These are phyloP conservation scores for Stegana nigrithorax DNA, from an alignment of 2,888 invertebrate species.

Conservation along the genomic window DNA sequence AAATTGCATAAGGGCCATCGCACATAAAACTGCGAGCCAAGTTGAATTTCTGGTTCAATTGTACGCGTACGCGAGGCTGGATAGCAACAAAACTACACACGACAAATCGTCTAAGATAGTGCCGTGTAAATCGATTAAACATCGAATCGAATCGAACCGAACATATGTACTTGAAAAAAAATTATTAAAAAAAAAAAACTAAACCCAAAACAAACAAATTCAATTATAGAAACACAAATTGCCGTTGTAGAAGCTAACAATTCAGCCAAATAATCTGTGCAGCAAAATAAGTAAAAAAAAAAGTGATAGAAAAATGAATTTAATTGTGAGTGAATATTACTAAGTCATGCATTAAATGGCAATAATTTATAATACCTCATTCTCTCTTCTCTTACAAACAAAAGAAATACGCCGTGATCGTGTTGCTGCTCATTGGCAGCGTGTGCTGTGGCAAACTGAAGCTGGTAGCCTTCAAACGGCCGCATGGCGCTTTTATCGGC, in stretches of 20 bases:
- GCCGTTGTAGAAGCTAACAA: no score
- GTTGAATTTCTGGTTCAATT: slow-evolving; percentile 48
- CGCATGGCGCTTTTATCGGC: slow-evolving; percentile 49
- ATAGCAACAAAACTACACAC: neutral
- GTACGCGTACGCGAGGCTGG: slow-evolving; percentile 33
- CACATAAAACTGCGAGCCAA: slow-evolving; percentile 45
- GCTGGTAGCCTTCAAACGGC: slow-evolving; percentile 54
- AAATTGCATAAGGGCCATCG: slow-evolving; percentile 55
- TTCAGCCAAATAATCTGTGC: no score
- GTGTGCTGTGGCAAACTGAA: slow-evolving; percentile 48
- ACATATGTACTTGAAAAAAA: slow-evolving; percentile 40
- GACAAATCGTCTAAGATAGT: slow-evolving; percentile 29
- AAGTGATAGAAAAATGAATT: slow-evolving; percentile 29
- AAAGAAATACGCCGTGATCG: slow-evolving; percentile 26
- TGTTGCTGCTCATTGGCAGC: slow-evolving; percentile 22
- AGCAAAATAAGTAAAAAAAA: neutral
- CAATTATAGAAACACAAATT: neutral
- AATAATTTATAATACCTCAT: neutral
- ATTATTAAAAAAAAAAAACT: slow-evolving; percentile 27
- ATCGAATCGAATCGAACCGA: slow-evolving; percentile 27
- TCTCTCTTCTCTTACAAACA: no score
- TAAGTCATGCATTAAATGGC: neutral
- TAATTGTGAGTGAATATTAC: slow-evolving; percentile 30
- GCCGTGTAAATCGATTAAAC: slow-evolving; percentile 26
- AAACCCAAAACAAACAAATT: neutral